Evolutionary conservation across 2,797 vertebrate species (phyloP).

Genomic region (Gymnothorax reevesii): DNA sequence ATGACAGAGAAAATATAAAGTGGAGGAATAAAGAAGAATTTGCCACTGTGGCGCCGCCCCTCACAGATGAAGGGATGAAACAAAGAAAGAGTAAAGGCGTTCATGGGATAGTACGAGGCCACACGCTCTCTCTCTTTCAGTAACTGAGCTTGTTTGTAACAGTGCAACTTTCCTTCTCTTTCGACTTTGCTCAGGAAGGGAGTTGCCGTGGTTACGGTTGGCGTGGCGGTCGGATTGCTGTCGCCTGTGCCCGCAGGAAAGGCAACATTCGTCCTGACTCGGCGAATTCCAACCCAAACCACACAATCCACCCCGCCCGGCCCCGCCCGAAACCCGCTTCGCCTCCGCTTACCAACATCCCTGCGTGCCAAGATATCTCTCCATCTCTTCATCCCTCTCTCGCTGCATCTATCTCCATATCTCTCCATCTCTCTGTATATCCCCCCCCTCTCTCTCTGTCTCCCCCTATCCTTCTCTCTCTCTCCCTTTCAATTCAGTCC

Average conservation of each 20-base stretch:
- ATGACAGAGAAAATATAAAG: no score
- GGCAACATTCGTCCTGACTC: slow-evolving; percentile 73
- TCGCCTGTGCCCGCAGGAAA: slow-evolving; percentile 53
- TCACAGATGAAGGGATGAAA: not conserved
- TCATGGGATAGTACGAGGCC: not conserved
- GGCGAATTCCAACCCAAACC: slow-evolving; percentile 65
- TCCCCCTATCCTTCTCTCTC: no score
- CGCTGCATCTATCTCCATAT: not conserved
- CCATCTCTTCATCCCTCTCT: slow-evolving; percentile 2
- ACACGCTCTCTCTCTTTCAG: not conserved
- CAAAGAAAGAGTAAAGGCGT: not conserved
- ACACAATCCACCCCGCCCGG: not conserved
- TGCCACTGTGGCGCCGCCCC: no score
- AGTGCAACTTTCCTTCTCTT: slow-evolving; percentile 29
- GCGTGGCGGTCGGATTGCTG: slow-evolving; percentile 53
- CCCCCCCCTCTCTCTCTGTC: no score
- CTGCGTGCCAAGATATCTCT: not conserved
- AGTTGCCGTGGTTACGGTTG: not conserved
- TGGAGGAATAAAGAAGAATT: no score
- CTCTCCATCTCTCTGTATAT: not conserved
- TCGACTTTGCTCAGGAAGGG: not conserved
- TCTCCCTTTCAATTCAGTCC: no score
- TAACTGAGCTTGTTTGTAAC: slow-evolving; percentile 56
- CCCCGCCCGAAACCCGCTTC: not conserved
- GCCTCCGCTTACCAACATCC: not conserved